Conservation (phyloP, 2,797 vertebrate species). For the Lithobates sylvaticus region DNA sequence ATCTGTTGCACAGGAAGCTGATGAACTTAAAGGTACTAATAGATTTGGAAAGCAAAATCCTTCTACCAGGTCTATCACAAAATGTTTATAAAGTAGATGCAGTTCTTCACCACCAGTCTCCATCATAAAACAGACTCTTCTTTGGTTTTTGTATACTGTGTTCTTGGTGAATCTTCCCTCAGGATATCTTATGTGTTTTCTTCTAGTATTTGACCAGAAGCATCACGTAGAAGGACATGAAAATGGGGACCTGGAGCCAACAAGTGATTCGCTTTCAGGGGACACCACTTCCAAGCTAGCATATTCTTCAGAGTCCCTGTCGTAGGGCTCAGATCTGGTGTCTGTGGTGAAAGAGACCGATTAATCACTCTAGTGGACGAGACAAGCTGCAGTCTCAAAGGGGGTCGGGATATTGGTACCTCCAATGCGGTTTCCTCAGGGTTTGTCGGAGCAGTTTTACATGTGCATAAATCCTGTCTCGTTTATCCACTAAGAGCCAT, state of each 20-base stretch:
- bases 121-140: too few relatives aligned
- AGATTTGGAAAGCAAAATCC: too few relatives aligned
- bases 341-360: conserved; percentile 65
- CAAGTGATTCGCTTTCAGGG: conserved; percentile 81
- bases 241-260: conserved; percentile 85
- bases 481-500: conserved; percentile 66
- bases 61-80: too few relatives aligned
- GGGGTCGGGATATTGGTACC: conserved; percentile 72
- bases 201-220: conserved; percentile 89
- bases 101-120: too few relatives aligned
- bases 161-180: too few relatives aligned
- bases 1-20: too few relatives aligned
- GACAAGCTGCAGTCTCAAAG: conserved; percentile 67
- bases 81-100: too few relatives aligned
- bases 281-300: conserved; percentile 82
- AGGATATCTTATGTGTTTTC: conserved; percentile 4
- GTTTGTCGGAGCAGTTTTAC: conserved; percentile 76
- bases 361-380: conserved; percentile 69
- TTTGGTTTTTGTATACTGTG: too few relatives aligned
- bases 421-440: conserved; percentile 78
- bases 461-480: conserved; percentile 70
- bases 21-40: too few relatives aligned
- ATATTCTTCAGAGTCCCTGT: conserved; percentile 80
- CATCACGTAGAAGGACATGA: conserved; percentile 82
- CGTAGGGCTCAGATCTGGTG: conserved; percentile 74